Base-by-base conservation (phyloP, 1,140 invertebrate species). In the Tetragnatha versicolor region DNA sequence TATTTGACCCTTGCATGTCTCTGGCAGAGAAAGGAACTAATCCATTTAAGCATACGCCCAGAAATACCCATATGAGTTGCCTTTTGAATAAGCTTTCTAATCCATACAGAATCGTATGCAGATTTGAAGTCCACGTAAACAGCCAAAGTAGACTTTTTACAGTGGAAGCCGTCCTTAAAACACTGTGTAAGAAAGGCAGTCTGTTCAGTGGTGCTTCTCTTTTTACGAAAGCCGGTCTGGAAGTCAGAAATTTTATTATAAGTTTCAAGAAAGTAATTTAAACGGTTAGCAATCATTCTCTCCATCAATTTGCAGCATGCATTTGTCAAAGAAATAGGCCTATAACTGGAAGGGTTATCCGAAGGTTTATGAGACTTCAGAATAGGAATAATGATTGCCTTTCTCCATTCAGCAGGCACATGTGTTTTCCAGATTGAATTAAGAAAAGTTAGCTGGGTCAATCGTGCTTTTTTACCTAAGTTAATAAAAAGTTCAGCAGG, bases 41-140 rank as follows among this genome's bases (percentile, higher is more conserved):
- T n/a, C n/a, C n/a, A n/a, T n/a, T n/a, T n/a, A n/a, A n/a, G n/a
- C n/a, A n/a, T n/a, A n/a, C n/a, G n/a, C n/a, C 9, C 5, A 0
- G 2, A 2, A 47, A 33, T 68, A 29, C n/a, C 33, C 63, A 27
- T 42, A 45, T 35, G 10, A 9, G 5, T 2, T 39, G 31, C 6
- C 20, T 29, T 20, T 63, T 20, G 37, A 29, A 22, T 9, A n/a
- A 75, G 39, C 35, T 45, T 75, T 45, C 20, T 45, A 61, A 31
- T 37, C 70, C 70, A 61, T 5, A 61, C 27, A 31, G 29, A 61
- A 25, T 61, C 70, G 47, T 75, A 75, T 25, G 51, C 53, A 47
- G 42, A 45, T 75, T 75, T 61, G 35, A 75, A 45, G 20, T 75
- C 70, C n/a, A 75, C 70, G 49, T 31, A 75, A 27, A 75, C 58